Evolutionary conservation across 2,797 vertebrate genomes (phyloP), one percentile per base, ranked within the genome.

Genomic region (Lutjanus argentimaculatus): DNA sequence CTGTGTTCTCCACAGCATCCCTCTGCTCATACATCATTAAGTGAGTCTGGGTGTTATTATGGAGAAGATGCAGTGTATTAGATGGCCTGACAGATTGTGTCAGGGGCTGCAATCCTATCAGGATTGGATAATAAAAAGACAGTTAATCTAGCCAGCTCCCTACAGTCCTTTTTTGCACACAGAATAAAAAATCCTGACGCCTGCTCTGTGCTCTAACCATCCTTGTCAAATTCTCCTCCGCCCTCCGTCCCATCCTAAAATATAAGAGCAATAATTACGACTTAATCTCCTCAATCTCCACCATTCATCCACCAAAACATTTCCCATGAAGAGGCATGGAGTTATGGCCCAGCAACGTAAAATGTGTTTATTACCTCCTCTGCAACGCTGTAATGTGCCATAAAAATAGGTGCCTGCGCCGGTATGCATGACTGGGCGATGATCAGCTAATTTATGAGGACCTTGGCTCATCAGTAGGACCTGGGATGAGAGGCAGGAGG

Each of bases 61-160:
- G 85, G 86, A 82, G 70, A 86, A 86, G 86, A 92, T 82, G 80
- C 79, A 86, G 81, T 84, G 85, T 86, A 92, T 92, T 91, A 91
- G 91, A 93, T 92, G 86, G 81, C 77, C 90, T 88, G 91, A 86
- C 88, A 93, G 92, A 94, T 89, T 93, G 89, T 85, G 89, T 94
- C 90, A 85, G 64, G 65, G 84, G 73, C 82, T 93, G 83, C 85
- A 92, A 88, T 90, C 85, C 90, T 93, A 88, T 91, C 89, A 89
- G 85, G 84, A 82, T 75, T 85, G 82, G 88, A 92, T 93, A 91
- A 94, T 93, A 91, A 94, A 95, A 90, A 88, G 79, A 85, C 82
- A 88, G 90, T 94, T 95, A 91, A 94, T 96, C 89, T 87, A 83
- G 66, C 83, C 83, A 77, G 84, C 82, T 91, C 85, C 89, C 83